Percentiles rank a stretch among this genome's conserved stretches.
Conservation (phyloP, 2,797 vertebrate genomes). For the Eutrigla gurnardus region DNA sequence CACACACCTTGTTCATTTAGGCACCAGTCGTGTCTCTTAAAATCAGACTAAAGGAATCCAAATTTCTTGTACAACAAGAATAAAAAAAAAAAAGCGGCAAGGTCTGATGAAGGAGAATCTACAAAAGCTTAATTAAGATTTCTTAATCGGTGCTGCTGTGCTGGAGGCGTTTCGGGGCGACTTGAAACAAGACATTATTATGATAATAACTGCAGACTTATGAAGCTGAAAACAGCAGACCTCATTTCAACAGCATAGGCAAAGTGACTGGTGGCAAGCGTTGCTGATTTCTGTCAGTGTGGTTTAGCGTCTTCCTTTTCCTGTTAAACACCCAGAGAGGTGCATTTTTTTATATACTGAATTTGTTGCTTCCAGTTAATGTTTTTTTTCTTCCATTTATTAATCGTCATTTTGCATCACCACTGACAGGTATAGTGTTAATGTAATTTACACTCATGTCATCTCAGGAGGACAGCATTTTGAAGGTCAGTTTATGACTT, state of each 20-base stretch:
- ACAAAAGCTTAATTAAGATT: slow-evolving; percentile 86
- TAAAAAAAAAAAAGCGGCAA: slow-evolving; percentile 64
- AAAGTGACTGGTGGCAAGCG: slow-evolving; percentile 34
- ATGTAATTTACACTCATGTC: slow-evolving; percentile 13
- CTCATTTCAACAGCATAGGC: slow-evolving; percentile 59
- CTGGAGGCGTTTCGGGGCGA: slow-evolving; percentile 79
- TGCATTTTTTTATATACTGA: background rate
- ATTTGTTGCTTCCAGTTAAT: slow-evolving; percentile 4
- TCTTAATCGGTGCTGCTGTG: slow-evolving; percentile 79
- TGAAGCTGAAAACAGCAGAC: slow-evolving; percentile 69
- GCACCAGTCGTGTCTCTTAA: slow-evolving; percentile 55
- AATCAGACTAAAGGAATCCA: slow-evolving; percentile 56
- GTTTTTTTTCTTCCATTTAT: slow-evolving; percentile 1
- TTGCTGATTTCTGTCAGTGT: slow-evolving; percentile 38
- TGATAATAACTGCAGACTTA: slow-evolving; percentile 81
- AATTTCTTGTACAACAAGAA: slow-evolving; percentile 58
- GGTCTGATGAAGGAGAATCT: slow-evolving; percentile 84
- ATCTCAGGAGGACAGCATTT: background rate
- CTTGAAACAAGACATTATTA: slow-evolving; percentile 84
- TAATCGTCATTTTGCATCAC: slow-evolving; percentile 18
- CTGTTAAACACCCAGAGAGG: slow-evolving; percentile 38
- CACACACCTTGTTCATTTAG: slow-evolving; percentile 56
- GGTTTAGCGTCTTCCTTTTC: slow-evolving; percentile 60
- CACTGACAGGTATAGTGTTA: background rate
- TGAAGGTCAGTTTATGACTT: background rate